Base-by-base conservation (phyloP, 1,140 invertebrate species). In the Sweltsa coloradensis region DNA sequence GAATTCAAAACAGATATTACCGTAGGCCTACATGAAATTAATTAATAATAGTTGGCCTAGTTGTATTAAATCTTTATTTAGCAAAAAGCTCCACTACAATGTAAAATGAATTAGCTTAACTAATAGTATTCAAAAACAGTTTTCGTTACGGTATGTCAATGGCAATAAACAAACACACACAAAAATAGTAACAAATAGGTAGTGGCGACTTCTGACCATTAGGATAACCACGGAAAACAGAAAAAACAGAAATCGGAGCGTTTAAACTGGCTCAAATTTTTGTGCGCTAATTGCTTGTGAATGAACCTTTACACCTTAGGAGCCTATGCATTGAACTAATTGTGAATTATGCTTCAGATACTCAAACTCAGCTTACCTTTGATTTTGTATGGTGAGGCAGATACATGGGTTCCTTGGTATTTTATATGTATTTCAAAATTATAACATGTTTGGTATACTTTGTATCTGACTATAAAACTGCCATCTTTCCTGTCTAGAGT, bases 401-500 rank as follows among this genome's bases (percentile, higher is more conserved):
- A 70, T 6, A 91, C 64, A 63, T 81, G 75, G 51, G 74, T 60
- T 54, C 72, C 72, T 52, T 81, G 77, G 57, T 82, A 80, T 56
- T 71, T 76, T 13, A 94, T 59, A 54, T 67, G 68, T 49, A 97
- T 82, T 51, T 72, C 62, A 14, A 93, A 62, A 60, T 82, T 70
- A 27, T 69, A 64, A 59, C 87, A 89, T 26, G 78, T 76, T 57
- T 86, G 77, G 61, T 80, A 83, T 9, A 88, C 54, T 64, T 82
- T 85, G 59, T 90, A 94, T 41, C 90, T 72, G 3, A 91, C 74
- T 57, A 95, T 87, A 59, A 83, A 88, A 26, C 76, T 79, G 2
- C 87, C 88, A 76, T 95, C 88, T 57, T 84, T 82, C 49, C 81
- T 73, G 59, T 95, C 77, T 24, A 95, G 70, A 41, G 81, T 70